Evolutionary conservation across 1,140 invertebrate species (phyloP), one percentile per base, ranked within the genome.

Genomic region (Drosophila murphyi): DNA sequence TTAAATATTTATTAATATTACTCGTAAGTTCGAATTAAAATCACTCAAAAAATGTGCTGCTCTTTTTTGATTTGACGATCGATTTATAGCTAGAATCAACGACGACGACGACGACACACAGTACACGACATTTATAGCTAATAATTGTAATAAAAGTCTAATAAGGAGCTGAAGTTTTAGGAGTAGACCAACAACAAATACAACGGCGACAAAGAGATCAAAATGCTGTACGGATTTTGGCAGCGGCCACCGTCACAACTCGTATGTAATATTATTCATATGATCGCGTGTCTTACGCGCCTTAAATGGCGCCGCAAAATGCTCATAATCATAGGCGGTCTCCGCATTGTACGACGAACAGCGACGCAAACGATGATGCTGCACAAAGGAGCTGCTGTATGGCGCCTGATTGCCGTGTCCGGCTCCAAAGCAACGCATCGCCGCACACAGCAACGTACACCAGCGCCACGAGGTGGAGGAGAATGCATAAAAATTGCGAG

Each of bases 371-470:
- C 82, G 78, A 50, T 76, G 76, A 39, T 90, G 87, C 12, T 85
- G 90, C 47, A 90, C 68, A 69, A 77, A 82, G 2, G 82, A 91
- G 51, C 83, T 92, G 67, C 83, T 91, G 41, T 89, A 91, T 1
- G 81, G 83, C 2, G 85, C 87, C 64, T 72, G 65, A 43, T 76
- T 85, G 5, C 79, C 88, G 41, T 78, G 61, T 0, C 91, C 87
- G 28, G 82, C 88, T 20, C 91, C 91, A 85, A 92, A 92, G 62
- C 92, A 92, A 29, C 91, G 89, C 87, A 92, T 92, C 4, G 92
- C 92, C 8, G 92, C 90, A 62, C 92, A 92, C 4, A 92, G 61
- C 20, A 92, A 54, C 6, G 82, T 91, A 52, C 92, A 92, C 92
- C 92, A 92, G 29, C 90, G 76, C 91, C 91, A 92, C 6, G 91